Evolutionary conservation across 2,797 vertebrate species (phyloP).

Genomic region (Acipenser transmontanus): DNA sequence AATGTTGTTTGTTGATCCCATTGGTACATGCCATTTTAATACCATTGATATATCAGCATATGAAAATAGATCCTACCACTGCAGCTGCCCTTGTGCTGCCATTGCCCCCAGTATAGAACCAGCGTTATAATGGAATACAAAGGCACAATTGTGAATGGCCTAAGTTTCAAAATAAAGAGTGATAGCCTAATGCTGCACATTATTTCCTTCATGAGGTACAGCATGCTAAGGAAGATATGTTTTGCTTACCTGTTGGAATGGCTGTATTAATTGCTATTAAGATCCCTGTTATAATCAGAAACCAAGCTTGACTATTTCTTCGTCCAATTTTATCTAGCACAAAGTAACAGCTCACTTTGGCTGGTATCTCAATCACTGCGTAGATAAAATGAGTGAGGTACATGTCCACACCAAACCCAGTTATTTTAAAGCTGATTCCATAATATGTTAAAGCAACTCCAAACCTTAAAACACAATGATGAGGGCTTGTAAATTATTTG

Average conservation of each 20-base stretch:
- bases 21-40: too few relatives aligned
- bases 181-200: too few relatives aligned
- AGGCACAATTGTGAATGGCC: too few relatives aligned
- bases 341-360: slow-evolving; percentile 63
- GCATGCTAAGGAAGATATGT: background rate
- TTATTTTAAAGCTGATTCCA: slow-evolving; percentile 68
- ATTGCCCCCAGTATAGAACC: too few relatives aligned
- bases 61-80: too few relatives aligned
- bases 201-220: too few relatives aligned
- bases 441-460: slow-evolving; percentile 78
- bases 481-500: too few relatives aligned
- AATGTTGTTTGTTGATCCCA: too few relatives aligned
- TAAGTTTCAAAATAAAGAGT: too few relatives aligned
- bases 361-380: slow-evolving; percentile 64
- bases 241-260: slow-evolving; percentile 42
- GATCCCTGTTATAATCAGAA: slow-evolving; percentile 50
- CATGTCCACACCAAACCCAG: slow-evolving; percentile 63
- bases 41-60: too few relatives aligned
- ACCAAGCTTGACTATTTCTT: slow-evolving; percentile 56
- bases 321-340: slow-evolving; percentile 58
- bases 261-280: slow-evolving; percentile 49
- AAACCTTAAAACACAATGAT: slow-evolving; percentile 55
- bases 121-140: too few relatives aligned
- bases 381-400: slow-evolving; percentile 79
- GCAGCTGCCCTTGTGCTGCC: too few relatives aligned